Conservation (phyloP, 2,113 vertebrate genomes). For the Paralichthys olivaceus region DNA sequence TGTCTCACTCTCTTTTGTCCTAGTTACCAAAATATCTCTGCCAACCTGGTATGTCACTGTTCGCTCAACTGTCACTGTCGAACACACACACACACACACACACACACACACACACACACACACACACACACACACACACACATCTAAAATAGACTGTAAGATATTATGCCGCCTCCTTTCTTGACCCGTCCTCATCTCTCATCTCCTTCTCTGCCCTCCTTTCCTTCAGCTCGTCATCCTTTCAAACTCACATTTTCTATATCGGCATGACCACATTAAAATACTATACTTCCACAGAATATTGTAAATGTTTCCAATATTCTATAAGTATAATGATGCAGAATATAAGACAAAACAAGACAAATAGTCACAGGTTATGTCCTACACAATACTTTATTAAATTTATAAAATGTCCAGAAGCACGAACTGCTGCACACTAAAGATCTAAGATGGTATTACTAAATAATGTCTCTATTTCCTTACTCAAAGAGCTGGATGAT, state of each 20-base stretch:
- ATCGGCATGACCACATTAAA: not conserved
- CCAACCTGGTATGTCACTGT: constrained; percentile 75
- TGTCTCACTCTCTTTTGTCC: constrained; percentile 61
- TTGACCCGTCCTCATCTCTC: constrained; percentile 55
- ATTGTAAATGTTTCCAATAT: no score
- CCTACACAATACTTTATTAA: no score
- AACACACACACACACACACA: constrained; percentile 48
- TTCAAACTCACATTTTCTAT: constrained; percentile 9
- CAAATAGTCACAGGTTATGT: no score
- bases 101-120: constrained; percentile 42
- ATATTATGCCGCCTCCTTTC: constrained; percentile 44
- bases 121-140: constrained; percentile 15
- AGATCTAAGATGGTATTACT: no score
- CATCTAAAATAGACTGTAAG: constrained; percentile 57
- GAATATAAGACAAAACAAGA: no score
- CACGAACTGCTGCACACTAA: no score
- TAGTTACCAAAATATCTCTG: constrained; percentile 80
- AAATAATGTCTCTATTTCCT: no score
- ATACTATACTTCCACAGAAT: not conserved
- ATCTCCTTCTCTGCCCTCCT: constrained; percentile 41
- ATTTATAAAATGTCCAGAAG: no score
- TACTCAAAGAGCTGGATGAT: no score
- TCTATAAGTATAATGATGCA: no score
- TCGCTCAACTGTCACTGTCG: constrained; percentile 75
- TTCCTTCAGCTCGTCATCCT: not conserved